Evolutionary conservation across 2,113 vertebrate species (phyloP), one percentile per base, ranked within the genome.

Genomic region (Actenoides lindsayi): DNA sequence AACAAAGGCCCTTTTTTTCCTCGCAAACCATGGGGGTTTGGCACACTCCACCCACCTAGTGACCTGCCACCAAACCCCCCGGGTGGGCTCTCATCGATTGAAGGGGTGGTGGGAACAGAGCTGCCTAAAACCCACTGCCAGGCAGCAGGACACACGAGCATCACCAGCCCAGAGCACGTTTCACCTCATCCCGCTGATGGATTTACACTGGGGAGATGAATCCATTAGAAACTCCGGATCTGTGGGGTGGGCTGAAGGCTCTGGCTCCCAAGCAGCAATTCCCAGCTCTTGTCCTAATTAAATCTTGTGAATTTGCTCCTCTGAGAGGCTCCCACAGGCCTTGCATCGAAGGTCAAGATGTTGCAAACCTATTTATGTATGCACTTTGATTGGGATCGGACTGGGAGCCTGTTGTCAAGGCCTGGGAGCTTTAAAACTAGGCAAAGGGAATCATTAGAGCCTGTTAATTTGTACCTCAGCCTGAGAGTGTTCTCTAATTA

Each of bases 131-230:
- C 37, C 46, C 9, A 2, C 11, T 56, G 44, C 79, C 90, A 41
- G 35, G 63, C 90, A 74, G 44, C 35, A 20, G 68, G 93, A 76
- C 68, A 31, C n/a, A 10, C 39, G 21, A 39, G 17, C 53, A 74
- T 70, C 97, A 33, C 74, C 69, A 73, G 81, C 68, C n/a, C 51
- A 50, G 13, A 53, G 89, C 73, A 90, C 7, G 14, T 77, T 64
- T 70, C 21, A 78, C n/a, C 25, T 68, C 79, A 73, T 51, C 83
- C 90, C 64, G 44, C 41, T 28, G 53, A 46, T 33, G 83, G 57
- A 63, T 92, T 96, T 77, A 77, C 30, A 16, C 93, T 97, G 92
- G 75, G 95, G 79, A 94, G 75, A 31, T 77, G 56, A 92, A 91
- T 74, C 90, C 82, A 39, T 30, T 57, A 78, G 46, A 64, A 88